These are phyloP conservation scores for Brachypalpus laphriformis DNA, from an alignment of 2,888 invertebrate species.

Conservation along the genomic window DNA sequence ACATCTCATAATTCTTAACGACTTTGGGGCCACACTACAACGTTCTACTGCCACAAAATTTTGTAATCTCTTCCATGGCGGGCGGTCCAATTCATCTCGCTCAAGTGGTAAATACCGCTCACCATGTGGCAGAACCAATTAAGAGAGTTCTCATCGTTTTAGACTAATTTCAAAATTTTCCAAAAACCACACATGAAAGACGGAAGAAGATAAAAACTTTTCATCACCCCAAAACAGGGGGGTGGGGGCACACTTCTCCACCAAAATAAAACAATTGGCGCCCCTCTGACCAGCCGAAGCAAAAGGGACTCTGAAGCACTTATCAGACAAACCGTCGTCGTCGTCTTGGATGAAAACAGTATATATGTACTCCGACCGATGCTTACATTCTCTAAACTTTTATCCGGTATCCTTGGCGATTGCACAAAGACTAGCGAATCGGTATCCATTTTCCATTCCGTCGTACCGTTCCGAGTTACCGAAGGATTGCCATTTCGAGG, in stretches of 20 bases:
- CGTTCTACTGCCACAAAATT: background rate
- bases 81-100: slow-evolving; percentile 32
- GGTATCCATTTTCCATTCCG: slow-evolving; percentile 17
- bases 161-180: slow-evolving; percentile 10
- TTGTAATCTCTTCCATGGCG: slow-evolving; percentile 21
- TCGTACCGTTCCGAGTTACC: slow-evolving; percentile 47
- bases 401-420: slow-evolving; percentile 26
- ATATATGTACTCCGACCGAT: background rate
- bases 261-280: slow-evolving; percentile 64
- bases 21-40: background rate
- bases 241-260: background rate
- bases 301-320: slow-evolving; percentile 47
- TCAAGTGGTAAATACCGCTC: slow-evolving; percentile 17
- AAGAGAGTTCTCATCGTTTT: slow-evolving; percentile 40
- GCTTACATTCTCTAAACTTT: slow-evolving; percentile 28
- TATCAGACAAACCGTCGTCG: slow-evolving; percentile 67
- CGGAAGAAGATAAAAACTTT: background rate
- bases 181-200: slow-evolving; percentile 2
- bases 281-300: slow-evolving; percentile 43
- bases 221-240: background rate
- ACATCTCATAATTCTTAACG: background rate
- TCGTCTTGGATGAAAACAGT: slow-evolving; percentile 18
- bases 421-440: slow-evolving; percentile 22
- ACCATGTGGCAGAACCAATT: slow-evolving; percentile 59
- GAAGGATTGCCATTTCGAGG: slow-evolving; percentile 63